These are phyloP conservation scores for Agrilus biguttatus DNA, from an alignment of 2,888 invertebrate genomes.

Conservation along the genomic window DNA sequence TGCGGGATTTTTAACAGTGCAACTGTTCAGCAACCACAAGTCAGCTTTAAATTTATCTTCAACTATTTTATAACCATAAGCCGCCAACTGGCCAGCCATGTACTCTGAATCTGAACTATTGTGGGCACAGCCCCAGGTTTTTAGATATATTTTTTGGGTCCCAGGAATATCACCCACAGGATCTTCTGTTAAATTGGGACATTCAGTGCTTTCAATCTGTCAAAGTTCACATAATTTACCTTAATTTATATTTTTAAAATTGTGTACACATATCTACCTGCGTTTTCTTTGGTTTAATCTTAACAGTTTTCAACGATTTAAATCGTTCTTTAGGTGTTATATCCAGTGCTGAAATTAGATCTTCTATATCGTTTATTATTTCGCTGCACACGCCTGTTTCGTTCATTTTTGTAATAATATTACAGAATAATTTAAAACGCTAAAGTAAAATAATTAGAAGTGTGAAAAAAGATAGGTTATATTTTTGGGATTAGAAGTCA, in stretches of 20 bases:
- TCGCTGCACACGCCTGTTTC: slow-evolving; percentile 36
- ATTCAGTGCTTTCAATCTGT: slow-evolving; percentile 3
- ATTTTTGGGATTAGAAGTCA: no score
- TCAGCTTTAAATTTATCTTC: slow-evolving; percentile 71
- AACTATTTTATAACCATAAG: slow-evolving; percentile 75
- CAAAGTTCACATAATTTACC: background rate
- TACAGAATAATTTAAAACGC: background rate
- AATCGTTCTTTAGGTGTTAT: slow-evolving; percentile 68
- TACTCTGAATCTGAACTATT: slow-evolving; percentile 97
- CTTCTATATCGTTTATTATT: slow-evolving; percentile 72
- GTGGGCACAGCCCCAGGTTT: slow-evolving; percentile 97
- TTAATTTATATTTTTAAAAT: background rate
- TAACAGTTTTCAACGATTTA: slow-evolving; percentile 53
- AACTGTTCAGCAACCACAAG: slow-evolving; percentile 92
- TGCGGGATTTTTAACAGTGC: slow-evolving; percentile 95
- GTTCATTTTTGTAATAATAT: slow-evolving; percentile 1
- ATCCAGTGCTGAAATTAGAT: slow-evolving; percentile 66
- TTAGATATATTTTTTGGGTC: slow-evolving; percentile 69
- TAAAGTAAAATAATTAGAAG: background rate
- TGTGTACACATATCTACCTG: slow-evolving; percentile 4
- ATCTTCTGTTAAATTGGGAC: slow-evolving; percentile 7
- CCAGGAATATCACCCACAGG: slow-evolving; percentile 39
- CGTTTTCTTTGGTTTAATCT: slow-evolving; percentile 44
- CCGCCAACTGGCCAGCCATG: slow-evolving; percentile 89
- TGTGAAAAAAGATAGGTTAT: no score